Conservation (phyloP, 2,797 vertebrate genomes). For the Spinus pinus region DNA sequence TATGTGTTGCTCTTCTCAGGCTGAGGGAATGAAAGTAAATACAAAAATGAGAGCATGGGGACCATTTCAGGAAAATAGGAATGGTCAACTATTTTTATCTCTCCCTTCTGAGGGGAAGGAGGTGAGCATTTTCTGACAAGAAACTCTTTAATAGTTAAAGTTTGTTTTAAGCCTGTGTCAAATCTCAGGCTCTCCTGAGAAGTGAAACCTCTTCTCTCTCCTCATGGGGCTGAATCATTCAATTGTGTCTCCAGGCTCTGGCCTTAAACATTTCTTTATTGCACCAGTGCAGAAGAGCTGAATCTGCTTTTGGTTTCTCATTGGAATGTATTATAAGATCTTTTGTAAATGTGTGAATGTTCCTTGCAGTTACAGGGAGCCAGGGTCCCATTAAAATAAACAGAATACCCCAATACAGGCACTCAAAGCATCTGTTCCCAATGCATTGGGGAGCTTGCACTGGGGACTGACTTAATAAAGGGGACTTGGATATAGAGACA, state of each 20-base stretch:
- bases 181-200: background rate
- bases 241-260: background rate
- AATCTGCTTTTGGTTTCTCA: slow-evolving; percentile 17
- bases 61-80: slow-evolving; percentile 19
- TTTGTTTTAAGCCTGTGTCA: slow-evolving; percentile 19
- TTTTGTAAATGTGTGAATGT: slow-evolving; percentile 27
- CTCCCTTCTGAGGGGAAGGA: slow-evolving; percentile 6
- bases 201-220: background rate
- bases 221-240: background rate
- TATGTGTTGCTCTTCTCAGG: background rate
- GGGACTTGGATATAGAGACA: slow-evolving; percentile 1
- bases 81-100: slow-evolving; percentile 34
- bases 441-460: background rate
- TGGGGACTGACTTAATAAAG: slow-evolving; percentile 27
- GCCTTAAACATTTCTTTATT: slow-evolving; percentile 24
- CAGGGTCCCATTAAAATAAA: slow-evolving; percentile 50
- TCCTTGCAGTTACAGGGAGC: slow-evolving; percentile 18
- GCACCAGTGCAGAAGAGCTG: background rate
- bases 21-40: background rate
- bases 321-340: slow-evolving; percentile 14
- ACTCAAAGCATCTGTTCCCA: slow-evolving; percentile 10
- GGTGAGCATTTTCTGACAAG: slow-evolving; percentile 10
- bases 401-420: slow-evolving; percentile 13
- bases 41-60: background rate
- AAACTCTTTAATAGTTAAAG: slow-evolving; percentile 21